Percentiles rank a stretch among this genome's conserved stretches.
Conservation (phyloP, 1,140 invertebrate species). For the Conus ventricosus region DNA sequence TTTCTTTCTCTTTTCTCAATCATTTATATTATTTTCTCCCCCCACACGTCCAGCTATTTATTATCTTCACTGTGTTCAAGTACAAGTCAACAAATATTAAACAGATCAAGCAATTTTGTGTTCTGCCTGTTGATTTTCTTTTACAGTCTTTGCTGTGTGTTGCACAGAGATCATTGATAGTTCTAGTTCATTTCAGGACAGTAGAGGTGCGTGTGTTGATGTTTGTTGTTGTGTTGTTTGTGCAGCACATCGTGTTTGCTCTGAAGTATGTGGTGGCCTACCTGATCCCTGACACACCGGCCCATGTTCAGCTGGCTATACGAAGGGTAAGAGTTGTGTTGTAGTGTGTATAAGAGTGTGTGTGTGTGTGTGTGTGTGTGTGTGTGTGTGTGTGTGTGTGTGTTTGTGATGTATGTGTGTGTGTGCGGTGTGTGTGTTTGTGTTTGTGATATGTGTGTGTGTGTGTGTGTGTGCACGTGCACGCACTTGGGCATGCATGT, state of each 20-base stretch:
- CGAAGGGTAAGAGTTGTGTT: slow-evolving; percentile 62
- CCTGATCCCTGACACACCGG: slow-evolving; percentile 73
- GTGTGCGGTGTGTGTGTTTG: neutral
- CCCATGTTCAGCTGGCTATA: slow-evolving; percentile 62
- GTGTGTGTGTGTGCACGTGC: neutral
- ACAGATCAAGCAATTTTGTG: no score
- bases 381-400: slow-evolving; percentile 5
- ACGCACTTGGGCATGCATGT: neutral
- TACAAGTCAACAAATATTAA: no score
- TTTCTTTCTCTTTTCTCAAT: no score
- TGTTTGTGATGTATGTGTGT: neutral
- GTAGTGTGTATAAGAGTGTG: neutral
- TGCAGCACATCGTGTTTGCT: slow-evolving; percentile 74
- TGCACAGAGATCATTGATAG: no score
- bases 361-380: slow-evolving; percentile 5
- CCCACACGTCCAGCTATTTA: no score
- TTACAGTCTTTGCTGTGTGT: no score
- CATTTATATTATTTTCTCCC: no score
- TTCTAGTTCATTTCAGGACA: no score
- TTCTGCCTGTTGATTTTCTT: no score
- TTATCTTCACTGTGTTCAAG: no score
- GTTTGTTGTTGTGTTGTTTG: slow-evolving; percentile 12
- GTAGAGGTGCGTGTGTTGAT: no score
- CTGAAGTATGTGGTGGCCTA: slow-evolving; percentile 72
- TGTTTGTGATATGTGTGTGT: neutral